phyloP scores from a whole-genome alignment of 1,140 invertebrate genomes.

The Rhopalosiphum padi region DNA sequence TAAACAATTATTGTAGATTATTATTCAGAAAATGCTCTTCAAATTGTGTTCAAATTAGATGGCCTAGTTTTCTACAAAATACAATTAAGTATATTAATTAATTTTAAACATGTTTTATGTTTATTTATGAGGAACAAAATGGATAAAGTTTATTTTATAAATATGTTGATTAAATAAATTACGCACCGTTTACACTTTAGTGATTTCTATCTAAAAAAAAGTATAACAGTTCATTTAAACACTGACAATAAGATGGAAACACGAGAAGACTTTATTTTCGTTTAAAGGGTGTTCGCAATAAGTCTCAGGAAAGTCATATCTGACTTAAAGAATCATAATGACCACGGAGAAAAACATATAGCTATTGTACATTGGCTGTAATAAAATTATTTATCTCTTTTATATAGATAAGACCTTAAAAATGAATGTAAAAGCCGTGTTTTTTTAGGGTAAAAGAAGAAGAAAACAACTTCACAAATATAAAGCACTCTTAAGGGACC shows the following conservation, averaged over 20 bases:
- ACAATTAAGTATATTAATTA: neutral
- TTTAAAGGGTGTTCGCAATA: neutral
- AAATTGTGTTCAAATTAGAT: neutral
- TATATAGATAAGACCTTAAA: constrained; percentile 27
- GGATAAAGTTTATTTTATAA: neutral
- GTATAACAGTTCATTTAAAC: neutral
- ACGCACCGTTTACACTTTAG: neutral
- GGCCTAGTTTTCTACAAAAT: neutral
- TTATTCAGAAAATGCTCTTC: neutral
- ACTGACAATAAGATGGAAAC: neutral
- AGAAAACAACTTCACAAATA: neutral
- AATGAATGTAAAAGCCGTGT: neutral
- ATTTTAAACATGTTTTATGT: neutral
- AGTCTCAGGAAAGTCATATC: constrained; percentile 8
- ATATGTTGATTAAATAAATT: neutral
- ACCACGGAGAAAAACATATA: neutral
- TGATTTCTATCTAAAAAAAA: neutral
- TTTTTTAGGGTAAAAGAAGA: neutral
- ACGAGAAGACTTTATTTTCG: neutral
- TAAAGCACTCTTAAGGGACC: neutral
- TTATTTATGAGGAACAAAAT: neutral
- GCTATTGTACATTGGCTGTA: neutral
- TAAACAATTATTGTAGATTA: neutral
- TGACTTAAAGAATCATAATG: neutral
- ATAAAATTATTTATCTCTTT: constrained; percentile 42